These are phyloP conservation scores for Lagorchestes hirsutus DNA, from an alignment of 2,797 vertebrate species.

Conservation along the genomic window DNA sequence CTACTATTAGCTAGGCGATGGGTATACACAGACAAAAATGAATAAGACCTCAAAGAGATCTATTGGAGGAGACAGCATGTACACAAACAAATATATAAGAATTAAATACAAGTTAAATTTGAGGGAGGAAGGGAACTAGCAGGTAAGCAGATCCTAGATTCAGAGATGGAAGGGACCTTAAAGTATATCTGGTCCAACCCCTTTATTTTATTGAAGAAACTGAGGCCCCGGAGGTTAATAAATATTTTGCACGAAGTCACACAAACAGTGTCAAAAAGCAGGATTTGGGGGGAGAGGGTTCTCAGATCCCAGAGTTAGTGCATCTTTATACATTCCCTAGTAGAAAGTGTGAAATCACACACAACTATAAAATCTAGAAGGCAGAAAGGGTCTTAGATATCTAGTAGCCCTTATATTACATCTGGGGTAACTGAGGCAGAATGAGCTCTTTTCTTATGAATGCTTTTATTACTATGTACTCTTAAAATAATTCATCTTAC, in stretches of 20 bases:
- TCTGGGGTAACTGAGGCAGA: background rate
- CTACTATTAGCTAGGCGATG: background rate
- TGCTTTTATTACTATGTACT: background rate
- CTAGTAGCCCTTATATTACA: background rate
- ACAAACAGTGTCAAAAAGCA: background rate
- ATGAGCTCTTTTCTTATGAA: background rate
- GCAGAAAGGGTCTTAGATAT: background rate
- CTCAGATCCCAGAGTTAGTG: background rate
- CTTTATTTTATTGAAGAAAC: background rate
- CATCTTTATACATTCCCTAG: background rate
- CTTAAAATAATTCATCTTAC: background rate
- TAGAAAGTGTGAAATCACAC: background rate
- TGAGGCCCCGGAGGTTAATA: background rate
- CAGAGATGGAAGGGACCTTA: background rate
- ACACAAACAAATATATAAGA: background rate
- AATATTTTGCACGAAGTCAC: background rate
- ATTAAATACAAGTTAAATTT: background rate
- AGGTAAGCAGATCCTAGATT: background rate
- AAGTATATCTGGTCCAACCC: background rate
- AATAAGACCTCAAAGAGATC: background rate
- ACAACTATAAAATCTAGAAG: background rate
- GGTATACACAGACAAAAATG: constrained; percentile 19
- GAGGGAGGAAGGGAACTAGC: background rate
- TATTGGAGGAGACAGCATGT: background rate
- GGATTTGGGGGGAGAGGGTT: background rate